Conservation (phyloP, 2,797 vertebrate genomes). For the Semaprochilodus insignis region DNA sequence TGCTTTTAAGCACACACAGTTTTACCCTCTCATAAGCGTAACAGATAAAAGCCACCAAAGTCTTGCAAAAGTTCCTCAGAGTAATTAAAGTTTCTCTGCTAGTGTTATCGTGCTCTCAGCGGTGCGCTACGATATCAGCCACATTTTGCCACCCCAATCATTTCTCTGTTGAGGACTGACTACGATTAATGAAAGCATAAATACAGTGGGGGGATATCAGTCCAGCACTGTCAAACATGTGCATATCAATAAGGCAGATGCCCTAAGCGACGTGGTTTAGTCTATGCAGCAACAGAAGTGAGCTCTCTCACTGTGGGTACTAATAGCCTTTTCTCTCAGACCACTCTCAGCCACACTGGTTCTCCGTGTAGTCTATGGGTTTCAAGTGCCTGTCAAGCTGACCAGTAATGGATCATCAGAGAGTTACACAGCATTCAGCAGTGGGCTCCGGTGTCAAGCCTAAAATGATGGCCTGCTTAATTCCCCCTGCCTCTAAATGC, state of each 20-base stretch:
- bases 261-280: slow-evolving; percentile 7
- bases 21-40: background rate
- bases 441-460: background rate
- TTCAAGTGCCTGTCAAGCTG: background rate
- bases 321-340: slow-evolving; percentile 14
- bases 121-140: background rate
- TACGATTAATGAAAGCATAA: slow-evolving; percentile 42
- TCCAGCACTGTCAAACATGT: slow-evolving; percentile 7
- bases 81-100: slow-evolving; percentile 15
- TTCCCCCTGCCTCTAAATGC: background rate
- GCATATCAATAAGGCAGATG: slow-evolving; percentile 37
- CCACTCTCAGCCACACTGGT: background rate
- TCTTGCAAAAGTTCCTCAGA: slow-evolving; percentile 8
- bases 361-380: background rate
- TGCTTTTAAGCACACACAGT: background rate
- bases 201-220: slow-evolving; percentile 33
- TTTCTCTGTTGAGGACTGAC: background rate
- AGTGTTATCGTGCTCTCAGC: background rate
- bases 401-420: background rate
- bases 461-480: background rate
- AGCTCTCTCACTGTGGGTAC: slow-evolving; percentile 12
- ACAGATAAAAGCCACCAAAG: background rate
- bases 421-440: background rate
- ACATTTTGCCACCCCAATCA: background rate
- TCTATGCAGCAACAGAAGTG: background rate